Percentiles rank a stretch among this genome's conserved stretches.
Conservation (phyloP, 1,140 invertebrate species). For the Drosophila persimilis region DNA sequence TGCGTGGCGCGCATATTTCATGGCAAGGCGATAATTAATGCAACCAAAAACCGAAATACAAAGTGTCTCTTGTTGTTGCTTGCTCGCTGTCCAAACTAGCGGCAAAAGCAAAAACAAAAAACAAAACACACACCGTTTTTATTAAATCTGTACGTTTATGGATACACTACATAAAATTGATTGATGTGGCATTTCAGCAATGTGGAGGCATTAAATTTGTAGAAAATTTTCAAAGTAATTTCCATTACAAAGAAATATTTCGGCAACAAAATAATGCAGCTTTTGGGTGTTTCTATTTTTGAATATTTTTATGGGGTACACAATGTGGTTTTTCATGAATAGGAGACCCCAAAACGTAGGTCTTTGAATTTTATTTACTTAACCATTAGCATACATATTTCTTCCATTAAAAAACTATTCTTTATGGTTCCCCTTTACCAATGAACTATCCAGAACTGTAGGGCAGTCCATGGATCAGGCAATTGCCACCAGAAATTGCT, state of each 20-base stretch:
- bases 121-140: constrained; percentile 49
- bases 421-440: not conserved
- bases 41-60: constrained; percentile 76
- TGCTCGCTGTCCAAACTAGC: constrained; percentile 23
- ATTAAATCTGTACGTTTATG: constrained; percentile 71
- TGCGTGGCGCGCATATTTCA: constrained; percentile 79
- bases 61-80: constrained; percentile 60
- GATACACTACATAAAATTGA: constrained; percentile 43
- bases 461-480: constrained; percentile 28
- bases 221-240: not conserved
- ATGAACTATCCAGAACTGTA: constrained; percentile 5
- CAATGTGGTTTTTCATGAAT: too few species aligned
- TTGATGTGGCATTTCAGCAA: constrained; percentile 19
- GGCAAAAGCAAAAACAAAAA: constrained; percentile 16
- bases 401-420: too few species aligned
- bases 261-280: not conserved
- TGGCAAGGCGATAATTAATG: constrained; percentile 81
- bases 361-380: too few species aligned
- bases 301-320: too few species aligned
- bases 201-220: not conserved
- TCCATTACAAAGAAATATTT: not conserved
- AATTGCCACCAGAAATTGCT: constrained; percentile 47
- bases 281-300: too few species aligned
- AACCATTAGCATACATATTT: too few species aligned
- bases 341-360: too few species aligned